These are phyloP conservation scores for Pyrrhia umbra DNA, from an alignment of 2,888 invertebrate species.

Conservation along the genomic window DNA sequence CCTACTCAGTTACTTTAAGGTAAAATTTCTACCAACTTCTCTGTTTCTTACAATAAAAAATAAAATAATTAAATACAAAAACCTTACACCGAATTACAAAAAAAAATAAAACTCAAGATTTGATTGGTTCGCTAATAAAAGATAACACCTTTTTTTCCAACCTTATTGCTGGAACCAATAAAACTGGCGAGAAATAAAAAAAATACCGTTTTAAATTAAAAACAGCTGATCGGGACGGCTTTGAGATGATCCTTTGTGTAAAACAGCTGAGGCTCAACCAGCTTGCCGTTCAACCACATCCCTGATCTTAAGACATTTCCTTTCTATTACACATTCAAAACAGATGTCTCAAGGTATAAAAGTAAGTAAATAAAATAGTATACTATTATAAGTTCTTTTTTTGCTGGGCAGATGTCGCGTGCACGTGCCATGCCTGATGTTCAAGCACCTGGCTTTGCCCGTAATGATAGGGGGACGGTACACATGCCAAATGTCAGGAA, in stretches of 20 bases:
- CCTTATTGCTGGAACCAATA: conserved; percentile 7
- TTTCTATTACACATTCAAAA: conserved; percentile 64
- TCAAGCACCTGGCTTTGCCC: conserved; percentile 79
- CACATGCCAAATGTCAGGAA: conserved; percentile 68
- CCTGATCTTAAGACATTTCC: conserved; percentile 28
- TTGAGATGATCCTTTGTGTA: not conserved
- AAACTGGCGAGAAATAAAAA: not conserved
- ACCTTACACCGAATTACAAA: not conserved
- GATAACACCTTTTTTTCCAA: conserved; percentile 7
- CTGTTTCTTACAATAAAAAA: conserved; percentile 11
- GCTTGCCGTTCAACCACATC: conserved; percentile 24
- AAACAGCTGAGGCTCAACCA: conserved; percentile 10
- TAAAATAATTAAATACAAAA: not conserved
- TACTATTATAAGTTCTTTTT: conserved; percentile 73
- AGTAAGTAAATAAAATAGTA: conserved; percentile 74
- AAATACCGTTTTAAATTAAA: not conserved
- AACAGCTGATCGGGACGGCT: conserved; percentile 38
- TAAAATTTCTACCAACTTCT: conserved; percentile 24
- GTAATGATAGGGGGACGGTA: conserved; percentile 75
- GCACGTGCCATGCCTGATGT: conserved; percentile 83
- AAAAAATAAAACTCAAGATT: not conserved
- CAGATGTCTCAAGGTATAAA: conserved; percentile 81
- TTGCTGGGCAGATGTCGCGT: conserved; percentile 81
- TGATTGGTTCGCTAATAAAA: not conserved
- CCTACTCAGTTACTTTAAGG: conserved; percentile 15